Evolutionary conservation across 2,113 vertebrate species (phyloP), one percentile per base, ranked within the genome.

Genomic region (Ochotona curzoniae): DNA sequence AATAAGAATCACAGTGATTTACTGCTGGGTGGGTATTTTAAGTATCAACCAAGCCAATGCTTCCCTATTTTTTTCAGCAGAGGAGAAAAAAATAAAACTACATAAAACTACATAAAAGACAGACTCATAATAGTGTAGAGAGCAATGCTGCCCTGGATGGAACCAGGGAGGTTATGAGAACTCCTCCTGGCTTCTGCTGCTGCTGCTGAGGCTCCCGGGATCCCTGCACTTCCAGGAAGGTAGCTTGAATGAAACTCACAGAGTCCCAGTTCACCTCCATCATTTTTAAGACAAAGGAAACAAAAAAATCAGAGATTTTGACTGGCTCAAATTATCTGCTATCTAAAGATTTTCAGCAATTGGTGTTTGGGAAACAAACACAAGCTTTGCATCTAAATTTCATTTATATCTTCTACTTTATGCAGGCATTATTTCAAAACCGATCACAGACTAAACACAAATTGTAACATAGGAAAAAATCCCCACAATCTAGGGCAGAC

Each of bases 271-370:
- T 11, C 18, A 80, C 74, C 8, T 30, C 13, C 8, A 0, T 87
- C 66, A 25, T 47, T 74, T 71, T 81, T 71, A 74, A 69, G 21
- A 74, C 21, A 88, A 70, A 71, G 17, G 20, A 83, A 82, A 76
- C 4, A 82, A 79, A 44, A 44, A 44, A 92, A 84, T 1, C 4
- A 35, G 5, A 32, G 20, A 87, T 63, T 69, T 67, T 61, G 71
- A 57, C 63, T 25, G 23, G 47, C 6, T 5, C 74, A 63, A 25
- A 6, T 63, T 57, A 74, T 28, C 13, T 64, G 74, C 69, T 54
- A 51, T 38, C 47, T 8, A 83, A 64, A 88, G 49, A 69, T 73
- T 95, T 86, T 85, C 60, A 79, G n/a, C 30, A 79, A 90, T 13
- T 73, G 11, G 20, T 90, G 3, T 0, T 49, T 3, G 7, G 90